Evolutionary conservation across 2,888 invertebrate genomes (phyloP).

Genomic region (Carpatolechia fugitivella): DNA sequence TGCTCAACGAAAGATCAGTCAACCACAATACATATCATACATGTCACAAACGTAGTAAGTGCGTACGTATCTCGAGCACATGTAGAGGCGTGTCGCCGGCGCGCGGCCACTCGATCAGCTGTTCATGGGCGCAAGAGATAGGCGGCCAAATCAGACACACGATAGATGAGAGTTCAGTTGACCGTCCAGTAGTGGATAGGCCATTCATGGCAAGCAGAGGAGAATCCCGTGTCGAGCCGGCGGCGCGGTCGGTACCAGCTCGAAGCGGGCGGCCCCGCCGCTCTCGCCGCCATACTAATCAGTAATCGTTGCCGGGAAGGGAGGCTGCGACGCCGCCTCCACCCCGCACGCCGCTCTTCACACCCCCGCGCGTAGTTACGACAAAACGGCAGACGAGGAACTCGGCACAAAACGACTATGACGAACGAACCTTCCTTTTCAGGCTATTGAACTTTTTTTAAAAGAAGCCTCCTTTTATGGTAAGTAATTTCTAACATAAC

Average conservation of each 20-base stretch:
- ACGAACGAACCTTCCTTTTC: conserved; percentile 1
- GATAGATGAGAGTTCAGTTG: not conserved
- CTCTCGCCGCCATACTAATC: conserved; percentile 77
- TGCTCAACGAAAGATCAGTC: conserved; percentile 47
- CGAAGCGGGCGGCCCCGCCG: conserved; percentile 65
- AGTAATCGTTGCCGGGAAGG: conserved; percentile 79
- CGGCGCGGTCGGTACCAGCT: conserved; percentile 57
- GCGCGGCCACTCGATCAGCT: conserved; percentile 61
- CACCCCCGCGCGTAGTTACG: conserved; percentile 61
- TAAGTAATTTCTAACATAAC: not conserved
- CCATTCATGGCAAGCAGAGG: conserved; percentile 28
- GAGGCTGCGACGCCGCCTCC: conserved; percentile 69
- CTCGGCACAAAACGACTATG: conserved; percentile 11
- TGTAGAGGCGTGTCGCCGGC: conserved; percentile 55
- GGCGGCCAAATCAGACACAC: not conserved
- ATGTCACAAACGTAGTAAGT: conserved; percentile 65
- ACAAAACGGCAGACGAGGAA: conserved; percentile 42
- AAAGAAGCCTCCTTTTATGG: not conserved
- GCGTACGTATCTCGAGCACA: conserved; percentile 50
- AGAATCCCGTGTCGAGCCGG: conserved; percentile 27
- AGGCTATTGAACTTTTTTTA: not conserved
- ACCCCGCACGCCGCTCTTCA: conserved; percentile 26
- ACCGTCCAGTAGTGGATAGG: not conserved
- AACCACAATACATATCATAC: conserved; percentile 55
- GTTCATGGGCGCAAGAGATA: conserved; percentile 38